Conservation (phyloP, 2,888 invertebrate species). For the Allolobophora icterica region DNA sequence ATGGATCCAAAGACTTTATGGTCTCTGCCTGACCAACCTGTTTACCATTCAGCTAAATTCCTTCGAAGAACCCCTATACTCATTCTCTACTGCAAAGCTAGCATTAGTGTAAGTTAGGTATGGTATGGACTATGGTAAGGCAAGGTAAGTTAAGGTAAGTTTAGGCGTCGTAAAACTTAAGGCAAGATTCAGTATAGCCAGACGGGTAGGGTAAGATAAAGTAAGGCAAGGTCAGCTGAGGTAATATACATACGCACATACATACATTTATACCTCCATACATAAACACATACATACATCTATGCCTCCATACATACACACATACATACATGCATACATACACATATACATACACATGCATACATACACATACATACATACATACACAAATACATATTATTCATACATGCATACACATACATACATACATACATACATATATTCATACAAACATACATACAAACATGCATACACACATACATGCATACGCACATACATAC, state of each 20-base stretch:
- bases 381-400: conserved; percentile 20
- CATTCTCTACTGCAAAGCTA: no score
- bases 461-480: background rate
- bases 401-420: background rate
- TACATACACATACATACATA: conserved; percentile 25
- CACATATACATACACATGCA: background rate
- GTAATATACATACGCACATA: background rate
- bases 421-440: background rate
- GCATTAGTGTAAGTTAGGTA: no score
- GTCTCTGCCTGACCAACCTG: no score
- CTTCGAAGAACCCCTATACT: no score
- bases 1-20: no score
- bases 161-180: no score
- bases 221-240: no score
- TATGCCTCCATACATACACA: background rate
- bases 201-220: no score
- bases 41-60: no score
- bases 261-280: background rate
- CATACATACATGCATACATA: background rate
- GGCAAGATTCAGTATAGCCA: no score
- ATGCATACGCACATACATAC: background rate
- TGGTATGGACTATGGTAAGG: no score
- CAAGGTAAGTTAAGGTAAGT: no score
- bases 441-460: background rate
- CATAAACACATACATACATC: conserved; percentile 9